These are phyloP conservation scores for Cladopsammia gracilis DNA, from an alignment of 64 coral and sea anemone genomes.

Conservation along the genomic window DNA sequence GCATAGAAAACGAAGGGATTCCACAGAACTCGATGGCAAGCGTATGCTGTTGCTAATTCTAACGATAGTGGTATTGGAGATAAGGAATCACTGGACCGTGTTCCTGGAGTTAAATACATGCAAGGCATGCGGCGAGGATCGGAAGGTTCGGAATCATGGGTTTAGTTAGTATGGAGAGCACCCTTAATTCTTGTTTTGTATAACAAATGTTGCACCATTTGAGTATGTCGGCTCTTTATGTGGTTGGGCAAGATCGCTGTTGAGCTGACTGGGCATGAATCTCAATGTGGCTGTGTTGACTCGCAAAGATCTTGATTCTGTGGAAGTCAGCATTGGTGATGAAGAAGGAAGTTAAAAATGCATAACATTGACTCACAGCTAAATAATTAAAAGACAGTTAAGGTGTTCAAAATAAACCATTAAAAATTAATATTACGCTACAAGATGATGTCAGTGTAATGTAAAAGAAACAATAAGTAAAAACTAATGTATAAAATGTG, in stretches of 20 bases:
- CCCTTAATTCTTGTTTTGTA: background rate
- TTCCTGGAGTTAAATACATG: slow-evolving; percentile 74
- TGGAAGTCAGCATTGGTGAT: no score
- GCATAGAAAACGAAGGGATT: slow-evolving; percentile 73
- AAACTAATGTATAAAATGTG: no score
- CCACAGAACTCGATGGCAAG: slow-evolving; percentile 73
- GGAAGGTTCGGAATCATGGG: slow-evolving; percentile 98
- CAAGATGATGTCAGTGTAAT: no score
- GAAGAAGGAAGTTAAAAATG: no score
- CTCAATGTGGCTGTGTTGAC: no score
- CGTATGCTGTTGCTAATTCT: slow-evolving; percentile 93
- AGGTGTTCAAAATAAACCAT: no score
- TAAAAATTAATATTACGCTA: no score
- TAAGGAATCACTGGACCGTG: slow-evolving; percentile 83
- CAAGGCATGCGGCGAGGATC: slow-evolving; percentile 77
- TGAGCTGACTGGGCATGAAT: no score
- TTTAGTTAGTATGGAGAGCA: slow-evolving; percentile 66
- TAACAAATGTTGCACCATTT: background rate
- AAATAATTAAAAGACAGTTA: no score
- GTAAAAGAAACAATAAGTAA: no score
- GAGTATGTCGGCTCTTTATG: background rate
- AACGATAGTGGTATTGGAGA: slow-evolving; percentile 97
- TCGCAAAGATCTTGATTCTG: no score
- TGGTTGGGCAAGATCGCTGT: background rate
- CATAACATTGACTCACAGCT: no score